Conservation (phyloP, 2,113 vertebrate species). For the Ariopsis seemanni region DNA sequence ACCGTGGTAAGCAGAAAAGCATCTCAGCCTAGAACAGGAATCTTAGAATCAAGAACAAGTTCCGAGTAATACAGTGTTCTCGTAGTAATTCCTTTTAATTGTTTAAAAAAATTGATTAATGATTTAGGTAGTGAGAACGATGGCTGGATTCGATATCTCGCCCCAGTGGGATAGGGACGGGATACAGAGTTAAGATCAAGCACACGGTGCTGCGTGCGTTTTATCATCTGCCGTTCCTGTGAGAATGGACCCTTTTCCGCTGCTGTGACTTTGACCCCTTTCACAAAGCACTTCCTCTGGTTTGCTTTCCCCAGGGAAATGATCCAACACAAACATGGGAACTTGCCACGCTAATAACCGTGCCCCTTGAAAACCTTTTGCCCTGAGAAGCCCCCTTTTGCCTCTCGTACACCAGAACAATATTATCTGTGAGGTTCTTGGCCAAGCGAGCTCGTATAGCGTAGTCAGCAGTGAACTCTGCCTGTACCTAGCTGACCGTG, state of each 20-base stretch:
- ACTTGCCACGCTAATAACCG: conserved; percentile 50
- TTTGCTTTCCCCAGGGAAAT: conserved; percentile 59
- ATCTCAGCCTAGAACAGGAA: no score
- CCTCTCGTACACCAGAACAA: conserved; percentile 46
- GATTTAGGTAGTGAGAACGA: neutral
- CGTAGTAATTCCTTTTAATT: no score
- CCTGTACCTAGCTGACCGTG: conserved; percentile 28
- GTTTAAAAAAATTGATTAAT: neutral
- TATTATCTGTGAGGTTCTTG: conserved; percentile 57
- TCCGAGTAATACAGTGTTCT: neutral
- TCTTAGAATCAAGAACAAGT: no score
- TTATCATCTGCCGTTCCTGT: conserved; percentile 12
- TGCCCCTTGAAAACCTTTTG: conserved; percentile 51
- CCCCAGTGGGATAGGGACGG: neutral
- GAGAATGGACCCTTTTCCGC: conserved; percentile 48
- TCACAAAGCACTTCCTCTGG: conserved; percentile 51
- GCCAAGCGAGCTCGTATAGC: conserved; percentile 23
- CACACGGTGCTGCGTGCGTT: neutral
- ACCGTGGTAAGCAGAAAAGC: no score
- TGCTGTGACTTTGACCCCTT: conserved; percentile 58
- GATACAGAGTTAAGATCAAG: neutral
- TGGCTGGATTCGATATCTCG: neutral
- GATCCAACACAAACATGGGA: conserved; percentile 44
- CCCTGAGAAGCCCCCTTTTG: conserved; percentile 44
- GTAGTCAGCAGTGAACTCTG: conserved; percentile 50